phyloP scores from a whole-genome alignment of 2,888 invertebrate species.

The Apotomis betuletana region DNA sequence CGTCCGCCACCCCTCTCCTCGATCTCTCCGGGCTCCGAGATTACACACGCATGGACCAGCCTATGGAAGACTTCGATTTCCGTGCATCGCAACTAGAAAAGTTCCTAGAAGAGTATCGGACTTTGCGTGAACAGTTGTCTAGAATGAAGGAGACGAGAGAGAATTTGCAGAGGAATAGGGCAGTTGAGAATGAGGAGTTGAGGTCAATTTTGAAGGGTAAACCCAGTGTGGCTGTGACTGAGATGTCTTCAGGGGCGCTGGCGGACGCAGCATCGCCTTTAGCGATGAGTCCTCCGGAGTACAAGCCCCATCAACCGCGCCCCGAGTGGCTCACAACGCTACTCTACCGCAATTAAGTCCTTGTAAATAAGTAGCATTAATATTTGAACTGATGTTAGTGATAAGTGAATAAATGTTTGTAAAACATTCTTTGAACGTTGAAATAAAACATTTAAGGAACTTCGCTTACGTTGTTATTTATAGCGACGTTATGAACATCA shows the following conservation, averaged over 20 bases:
- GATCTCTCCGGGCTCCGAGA: slow-evolving; percentile 84
- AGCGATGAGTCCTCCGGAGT: slow-evolving; percentile 73
- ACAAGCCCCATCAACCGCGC: slow-evolving; percentile 70
- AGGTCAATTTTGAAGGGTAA: slow-evolving; percentile 84
- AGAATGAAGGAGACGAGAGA: slow-evolving; percentile 92
- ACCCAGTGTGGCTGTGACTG: slow-evolving; percentile 79
- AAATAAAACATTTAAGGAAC: slow-evolving; percentile 66
- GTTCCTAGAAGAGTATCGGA: slow-evolving; percentile 91
- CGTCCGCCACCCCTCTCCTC: slow-evolving; percentile 85
- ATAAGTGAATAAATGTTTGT: slow-evolving; percentile 40
- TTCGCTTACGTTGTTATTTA: slow-evolving; percentile 10
- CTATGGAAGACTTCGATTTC: slow-evolving; percentile 87
- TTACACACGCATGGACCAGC: slow-evolving; percentile 72
- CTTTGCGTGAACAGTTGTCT: slow-evolving; percentile 89
- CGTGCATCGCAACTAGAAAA: slow-evolving; percentile 91
- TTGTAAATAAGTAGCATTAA: slow-evolving; percentile 60
- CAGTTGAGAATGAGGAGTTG: slow-evolving; percentile 79
- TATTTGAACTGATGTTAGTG: slow-evolving; percentile 67
- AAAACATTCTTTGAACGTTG: slow-evolving; percentile 70
- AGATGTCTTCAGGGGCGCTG: slow-evolving; percentile 73
- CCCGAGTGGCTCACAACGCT: slow-evolving; percentile 77
- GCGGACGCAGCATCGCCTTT: slow-evolving; percentile 74
- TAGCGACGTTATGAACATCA: background rate
- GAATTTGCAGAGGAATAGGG: slow-evolving; percentile 80
- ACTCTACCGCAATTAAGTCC: slow-evolving; percentile 73